Evolutionary conservation across 1,140 invertebrate species (phyloP), one percentile per base, ranked within the genome.

Genomic region (Ostrea denselamellosa): DNA sequence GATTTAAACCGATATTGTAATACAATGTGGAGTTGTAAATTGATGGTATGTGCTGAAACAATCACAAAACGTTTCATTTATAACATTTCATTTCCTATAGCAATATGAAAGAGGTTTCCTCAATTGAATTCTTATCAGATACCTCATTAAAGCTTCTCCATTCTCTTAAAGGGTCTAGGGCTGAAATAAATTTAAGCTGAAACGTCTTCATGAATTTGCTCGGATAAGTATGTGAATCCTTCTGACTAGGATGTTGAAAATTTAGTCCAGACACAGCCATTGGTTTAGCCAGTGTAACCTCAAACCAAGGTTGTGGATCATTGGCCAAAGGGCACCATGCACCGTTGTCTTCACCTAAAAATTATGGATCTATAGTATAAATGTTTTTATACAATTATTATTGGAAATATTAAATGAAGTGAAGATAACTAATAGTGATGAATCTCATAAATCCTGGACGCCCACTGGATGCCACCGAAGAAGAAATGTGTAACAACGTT

Each of bases 201-300:
- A 87, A 90, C 3, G 58, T 88, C 65, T 89, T 89, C 90, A 90
- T 89, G 56, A 71, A 90, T 10, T 53, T 71, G 9, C 62, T n/a
- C 2, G 86, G 86, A 5, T 54, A 34, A 8, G 51, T 82, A 19
- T 19, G 8, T 12, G 56, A 17, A 22, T 83, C 51, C 9, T 85
- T 53, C 22, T 53, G 19, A 8, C 14, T 25, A 14, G 90, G 90
- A 17, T 82, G 83, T 19, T 86, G 84, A 52, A 90, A 89, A 25
- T 77, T n/a, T 3, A 90, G 0, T 12, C 68, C 86, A n/a, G 62
- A 54, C 34, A 90, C 34, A 10, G 83, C 54, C 56, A 77, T 77
- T 53, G 83, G 77, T 84, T 83, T 77, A 25, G 52, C 9, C 65
- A 90, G 86, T 1, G 52, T 65, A 12, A 90, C 86, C 77, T 89